These are phyloP conservation scores for Solenopsis invicta DNA, from an alignment of 1,140 invertebrate genomes.

Conservation along the genomic window DNA sequence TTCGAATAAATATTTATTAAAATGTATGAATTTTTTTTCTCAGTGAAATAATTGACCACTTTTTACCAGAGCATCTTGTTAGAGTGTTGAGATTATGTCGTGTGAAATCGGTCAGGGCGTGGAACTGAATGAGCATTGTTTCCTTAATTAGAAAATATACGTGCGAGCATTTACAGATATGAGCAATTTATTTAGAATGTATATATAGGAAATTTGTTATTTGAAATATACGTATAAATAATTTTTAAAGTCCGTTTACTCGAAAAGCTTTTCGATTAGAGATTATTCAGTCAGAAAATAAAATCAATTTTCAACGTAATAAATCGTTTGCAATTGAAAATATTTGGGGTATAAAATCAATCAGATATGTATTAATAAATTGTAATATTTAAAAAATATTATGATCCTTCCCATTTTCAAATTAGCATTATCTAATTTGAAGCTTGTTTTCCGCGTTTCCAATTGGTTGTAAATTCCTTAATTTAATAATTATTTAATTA, in stretches of 20 bases:
- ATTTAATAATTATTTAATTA: no score
- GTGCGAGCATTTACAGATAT: not conserved
- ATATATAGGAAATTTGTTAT: not conserved
- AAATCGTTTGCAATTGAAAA: not conserved
- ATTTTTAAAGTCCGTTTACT: not conserved
- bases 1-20: no score
- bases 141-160: conserved; percentile 3
- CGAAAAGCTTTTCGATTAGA: not conserved
- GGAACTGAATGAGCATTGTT: conserved; percentile 15
- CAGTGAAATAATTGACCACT: not conserved
- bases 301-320: not conserved
- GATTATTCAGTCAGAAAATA: not conserved
- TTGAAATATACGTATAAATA: not conserved
- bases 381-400: not conserved
- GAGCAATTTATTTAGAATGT: not conserved
- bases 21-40: not conserved
- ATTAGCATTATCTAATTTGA: no score
- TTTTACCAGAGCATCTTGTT: not conserved
- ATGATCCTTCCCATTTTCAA: no score
- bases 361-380: not conserved
- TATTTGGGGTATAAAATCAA: not conserved
- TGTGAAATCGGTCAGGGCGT: conserved; percentile 27
- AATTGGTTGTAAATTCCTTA: no score
- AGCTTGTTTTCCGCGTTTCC: no score
- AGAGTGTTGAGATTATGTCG: conserved; percentile 28